Evolutionary conservation across 2,113 vertebrate genomes (phyloP), one percentile per base, ranked within the genome.

Genomic region (Potamarius usumacintae): DNA sequence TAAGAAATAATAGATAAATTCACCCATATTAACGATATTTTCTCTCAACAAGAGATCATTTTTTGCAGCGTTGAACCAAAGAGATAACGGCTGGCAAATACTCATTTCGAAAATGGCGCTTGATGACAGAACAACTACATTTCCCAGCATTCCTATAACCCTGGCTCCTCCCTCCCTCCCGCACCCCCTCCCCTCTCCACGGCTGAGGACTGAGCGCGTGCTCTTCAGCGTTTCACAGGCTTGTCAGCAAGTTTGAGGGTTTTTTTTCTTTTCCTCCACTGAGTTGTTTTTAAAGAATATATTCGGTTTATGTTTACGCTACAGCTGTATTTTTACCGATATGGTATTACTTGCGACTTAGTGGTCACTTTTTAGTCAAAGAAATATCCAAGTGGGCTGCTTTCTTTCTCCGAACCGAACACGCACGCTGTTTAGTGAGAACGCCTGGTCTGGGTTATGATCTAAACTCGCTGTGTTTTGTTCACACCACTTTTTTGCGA

Each of bases 151-250:
- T n/a, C n/a, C n/a, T n/a, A n/a, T n/a, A n/a, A n/a, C n/a, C n/a
- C n/a, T n/a, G n/a, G n/a, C n/a, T n/a, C 30, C 30, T 30, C 74
- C 65, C 53, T 57, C 48, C 69, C 48, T 18, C 77, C 11, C 30
- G 85, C 89, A 82, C 62, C 53, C n/a, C 87, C 87, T 77, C 76
- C 82, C 83, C 69, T 27, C 50, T n/a, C 74, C 86, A 83, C 69
- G 67, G 71, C 15, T 25, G 57, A 62, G 25, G 42, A 76, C 27
- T 0, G 86, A 87, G 86, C 55, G 86, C 86, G 55, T 69, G 80
- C 71, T 63, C 53, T 72, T 12, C 53, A 87, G 80, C 55, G 30
- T 65, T n/a, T 42, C 15, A 8, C 42, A 62, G 22, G 8, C 53
- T 0, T 20, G 63, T 17, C 22, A 5, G 30, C 18, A 87, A 87